Evolutionary conservation across 2,888 invertebrate species (phyloP).

Genomic region (Ormyrus thymus): DNA sequence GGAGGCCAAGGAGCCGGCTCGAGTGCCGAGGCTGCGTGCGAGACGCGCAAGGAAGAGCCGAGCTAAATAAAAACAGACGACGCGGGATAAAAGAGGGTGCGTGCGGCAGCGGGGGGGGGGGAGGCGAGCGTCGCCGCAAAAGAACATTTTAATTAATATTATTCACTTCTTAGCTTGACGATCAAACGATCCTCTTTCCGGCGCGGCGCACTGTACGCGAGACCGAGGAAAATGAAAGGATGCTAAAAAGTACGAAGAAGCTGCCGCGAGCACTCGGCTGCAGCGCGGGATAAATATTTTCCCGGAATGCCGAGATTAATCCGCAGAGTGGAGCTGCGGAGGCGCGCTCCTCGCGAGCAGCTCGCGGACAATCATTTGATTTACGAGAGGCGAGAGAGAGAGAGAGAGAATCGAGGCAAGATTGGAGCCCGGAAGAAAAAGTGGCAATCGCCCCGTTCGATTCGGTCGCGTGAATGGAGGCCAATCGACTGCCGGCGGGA

Average conservation of each 20-base stretch:
- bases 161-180: conserved; percentile 72
- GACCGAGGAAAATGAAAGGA: conserved; percentile 37
- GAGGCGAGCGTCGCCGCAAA: conserved; percentile 64
- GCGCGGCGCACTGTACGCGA: conserved; percentile 16
- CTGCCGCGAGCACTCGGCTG: neutral
- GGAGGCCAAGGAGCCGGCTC: conserved; percentile 60
- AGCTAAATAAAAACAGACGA: conserved; percentile 18
- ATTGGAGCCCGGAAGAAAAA: conserved; percentile 41
- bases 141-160: conserved; percentile 74
- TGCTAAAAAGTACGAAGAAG: conserved; percentile 5
- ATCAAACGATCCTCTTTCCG: conserved; percentile 66
- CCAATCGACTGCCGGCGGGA: conserved; percentile 57
- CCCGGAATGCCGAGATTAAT: conserved; percentile 22
- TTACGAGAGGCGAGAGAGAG: conserved; percentile 45
- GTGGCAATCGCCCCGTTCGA: conserved; percentile 58
- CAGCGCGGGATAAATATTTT: conserved; percentile 23
- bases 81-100: conserved; percentile 49
- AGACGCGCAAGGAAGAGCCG: conserved; percentile 57
- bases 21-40: conserved; percentile 60
- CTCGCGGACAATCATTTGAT: conserved; percentile 13
- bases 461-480: conserved; percentile 58
- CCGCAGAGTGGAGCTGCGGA: neutral
- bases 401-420: conserved; percentile 50
- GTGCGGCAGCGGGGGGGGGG: conserved; percentile 51
- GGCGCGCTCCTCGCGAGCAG: neutral